Conservation (phyloP, 1,140 invertebrate genomes). For the Steinernema feltiae region DNA sequence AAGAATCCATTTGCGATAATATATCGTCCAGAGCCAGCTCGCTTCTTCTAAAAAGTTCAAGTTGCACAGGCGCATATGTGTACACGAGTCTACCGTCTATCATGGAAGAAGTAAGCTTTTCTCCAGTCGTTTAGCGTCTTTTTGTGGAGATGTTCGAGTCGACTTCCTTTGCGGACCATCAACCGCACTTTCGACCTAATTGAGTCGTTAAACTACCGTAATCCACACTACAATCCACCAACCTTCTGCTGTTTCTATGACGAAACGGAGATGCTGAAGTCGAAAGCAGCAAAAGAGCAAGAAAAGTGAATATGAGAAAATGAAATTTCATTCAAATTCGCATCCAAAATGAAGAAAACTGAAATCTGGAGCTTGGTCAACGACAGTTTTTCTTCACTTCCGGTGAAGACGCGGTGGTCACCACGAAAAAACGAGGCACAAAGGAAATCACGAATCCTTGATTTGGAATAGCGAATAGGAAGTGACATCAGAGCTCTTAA, state of each 20-base stretch:
- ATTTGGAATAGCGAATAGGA: conserved; percentile 1
- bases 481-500: conserved; percentile 7
- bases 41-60: neutral
- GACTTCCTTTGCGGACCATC: neutral
- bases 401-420: neutral
- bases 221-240: neutral
- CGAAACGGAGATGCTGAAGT: neutral
- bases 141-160: neutral
- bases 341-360: neutral
- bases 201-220: neutral
- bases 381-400: neutral
- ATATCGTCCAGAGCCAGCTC: neutral
- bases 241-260: neutral
- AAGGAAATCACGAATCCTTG: neutral
- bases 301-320: neutral
- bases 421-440: neutral
- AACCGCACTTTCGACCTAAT: neutral
- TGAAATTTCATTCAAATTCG: neutral
- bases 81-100: neutral
- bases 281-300: neutral
- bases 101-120: neutral
- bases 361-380: neutral
- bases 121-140: neutral
- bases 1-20: neutral
- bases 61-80: neutral